Evolutionary conservation across 2,888 invertebrate species (phyloP).

Genomic region (Antheraea yamamai): DNA sequence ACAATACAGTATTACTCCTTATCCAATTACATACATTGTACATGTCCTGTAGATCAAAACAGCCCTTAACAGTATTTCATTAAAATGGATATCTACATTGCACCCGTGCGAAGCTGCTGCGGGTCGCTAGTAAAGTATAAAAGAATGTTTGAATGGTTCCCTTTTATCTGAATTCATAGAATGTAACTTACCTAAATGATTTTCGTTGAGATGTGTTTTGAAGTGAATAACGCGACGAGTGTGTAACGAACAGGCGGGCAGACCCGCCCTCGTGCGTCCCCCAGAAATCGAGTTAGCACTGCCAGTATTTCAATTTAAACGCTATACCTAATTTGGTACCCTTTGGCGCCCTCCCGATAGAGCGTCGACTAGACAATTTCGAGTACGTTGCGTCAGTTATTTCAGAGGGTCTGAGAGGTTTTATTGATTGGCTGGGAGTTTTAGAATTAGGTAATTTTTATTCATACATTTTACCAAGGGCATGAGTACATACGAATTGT

Average conservation of each 20-base stretch:
- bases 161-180: neutral
- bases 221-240: slow-evolving; percentile 7
- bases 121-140: neutral
- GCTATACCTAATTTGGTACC: slow-evolving; percentile 69
- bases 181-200: neutral
- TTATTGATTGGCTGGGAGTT: slow-evolving; percentile 5
- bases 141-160: neutral
- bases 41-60: too few relatives aligned
- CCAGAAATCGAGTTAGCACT: slow-evolving; percentile 71
- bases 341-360: slow-evolving; percentile 32
- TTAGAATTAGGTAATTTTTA: neutral
- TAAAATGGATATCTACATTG: too few relatives aligned
- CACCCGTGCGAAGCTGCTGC: too few relatives aligned
- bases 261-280: slow-evolving; percentile 58
- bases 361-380: slow-evolving; percentile 31
- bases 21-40: too few relatives aligned
- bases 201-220: slow-evolving; percentile 10
- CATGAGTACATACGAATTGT: neutral
- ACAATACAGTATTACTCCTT: too few relatives aligned
- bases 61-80: too few relatives aligned
- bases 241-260: slow-evolving; percentile 17
- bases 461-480: neutral
- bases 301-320: slow-evolving; percentile 75
- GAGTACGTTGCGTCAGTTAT: slow-evolving; percentile 29
- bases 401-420: slow-evolving; percentile 18